Conservation (phyloP, 2,888 invertebrate species). For the Rhodophaea formosa region DNA sequence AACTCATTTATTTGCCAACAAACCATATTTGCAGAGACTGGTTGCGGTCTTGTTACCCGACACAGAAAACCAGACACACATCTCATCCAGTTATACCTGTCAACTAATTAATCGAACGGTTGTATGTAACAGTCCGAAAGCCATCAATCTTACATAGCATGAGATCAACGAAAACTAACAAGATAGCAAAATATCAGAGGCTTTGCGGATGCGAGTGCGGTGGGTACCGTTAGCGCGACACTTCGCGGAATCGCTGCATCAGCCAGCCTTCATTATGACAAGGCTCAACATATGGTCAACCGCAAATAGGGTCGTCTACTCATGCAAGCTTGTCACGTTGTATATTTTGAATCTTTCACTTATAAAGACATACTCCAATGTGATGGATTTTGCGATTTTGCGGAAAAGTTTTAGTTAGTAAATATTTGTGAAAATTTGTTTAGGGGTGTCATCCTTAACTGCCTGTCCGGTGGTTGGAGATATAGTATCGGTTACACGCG, state of each 20-base stretch:
- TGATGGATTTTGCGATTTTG: not conserved
- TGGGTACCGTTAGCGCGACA: constrained; percentile 43
- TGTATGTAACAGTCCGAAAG: constrained; percentile 3
- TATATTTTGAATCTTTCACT: not conserved
- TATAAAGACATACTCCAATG: not conserved
- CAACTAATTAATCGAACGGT: constrained; percentile 27
- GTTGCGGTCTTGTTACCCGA: not conserved
- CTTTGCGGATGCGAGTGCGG: constrained; percentile 26
- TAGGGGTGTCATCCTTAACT: no score
- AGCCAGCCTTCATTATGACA: constrained; percentile 37
- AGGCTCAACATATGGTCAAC: constrained; percentile 24
- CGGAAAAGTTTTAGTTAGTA: no score
- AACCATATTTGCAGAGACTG: not conserved
- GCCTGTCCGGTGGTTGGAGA: no score
- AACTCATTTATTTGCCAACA: no score
- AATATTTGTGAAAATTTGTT: no score
- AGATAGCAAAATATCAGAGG: constrained; percentile 44
- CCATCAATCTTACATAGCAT: constrained; percentile 34
- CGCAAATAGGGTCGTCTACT: constrained; percentile 25
- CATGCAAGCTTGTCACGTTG: not conserved
- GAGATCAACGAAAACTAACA: constrained; percentile 46
- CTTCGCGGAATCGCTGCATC: constrained; percentile 45
- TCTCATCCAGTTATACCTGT: constrained; percentile 17
- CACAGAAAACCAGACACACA: constrained; percentile 7
- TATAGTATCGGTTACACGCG: no score